Base-by-base conservation (phyloP, 2,888 invertebrate genomes). In the Nycteola revayana region DNA sequence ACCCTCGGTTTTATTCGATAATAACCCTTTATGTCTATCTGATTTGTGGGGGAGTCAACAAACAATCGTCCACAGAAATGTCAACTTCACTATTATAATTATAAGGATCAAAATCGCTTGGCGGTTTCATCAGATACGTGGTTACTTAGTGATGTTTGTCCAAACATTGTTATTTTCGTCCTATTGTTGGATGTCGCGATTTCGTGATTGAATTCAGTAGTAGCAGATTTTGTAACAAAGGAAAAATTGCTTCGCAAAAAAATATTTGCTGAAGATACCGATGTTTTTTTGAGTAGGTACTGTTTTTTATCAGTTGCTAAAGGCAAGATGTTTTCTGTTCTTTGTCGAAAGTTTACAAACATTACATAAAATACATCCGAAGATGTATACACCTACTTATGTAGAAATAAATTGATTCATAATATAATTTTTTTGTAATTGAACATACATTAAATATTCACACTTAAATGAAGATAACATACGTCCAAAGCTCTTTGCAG, bases 211-310 rank as follows among this genome's bases (percentile, higher is more conserved):
- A 66, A 63, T 66, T 55, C 54, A 63, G 62, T 63, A 65, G 60
- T 60, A 67, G 63, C 70, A 76, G 81, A 77, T 79, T 75, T 73
- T 65, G 42, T 66, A 67, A 77, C 76, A 74, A 77, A 65, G 47
- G 60, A 47, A 41, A 31, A 46, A 40, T 53, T 20, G 35, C 21
- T 37, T 49, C 35, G 53, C 50, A 54, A 60, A 64, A 14, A 63
- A 66, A 53, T 66, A 52, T 59, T 63, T 57, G 53, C 56, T 48
- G 55, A 48, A 45, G 51, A 44, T 48, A 49, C 45, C 36, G 49
- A 51, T 34, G 23, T 30, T 47, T 32, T 43, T 34, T 28, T 32
- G 14, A 39, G 31, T 39, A 27, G 28, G n/a, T 32, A 39, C 39
- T 26, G 24, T 39, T 42, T 34, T 42, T 40, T 32, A 5, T 42